Evolutionary conservation across 2,888 invertebrate species (phyloP).

Genomic region (Plemyria rubiginata): DNA sequence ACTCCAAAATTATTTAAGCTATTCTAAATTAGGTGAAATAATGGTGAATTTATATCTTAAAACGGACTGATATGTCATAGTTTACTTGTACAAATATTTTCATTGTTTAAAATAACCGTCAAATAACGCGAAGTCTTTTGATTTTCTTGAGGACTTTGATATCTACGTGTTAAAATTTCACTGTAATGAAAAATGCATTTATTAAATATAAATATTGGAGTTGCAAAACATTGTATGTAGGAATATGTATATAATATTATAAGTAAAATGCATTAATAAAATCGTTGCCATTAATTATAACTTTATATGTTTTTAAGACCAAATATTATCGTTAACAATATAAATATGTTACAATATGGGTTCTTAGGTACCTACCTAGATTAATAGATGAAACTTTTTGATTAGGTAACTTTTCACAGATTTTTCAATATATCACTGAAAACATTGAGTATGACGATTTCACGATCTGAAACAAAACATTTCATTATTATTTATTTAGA

Average conservation of each 20-base stretch:
- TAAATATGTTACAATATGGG: no score
- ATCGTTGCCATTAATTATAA: conserved; percentile 11
- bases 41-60: not conserved
- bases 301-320: not conserved
- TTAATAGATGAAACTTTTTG: no score
- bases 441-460: conserved; percentile 23
- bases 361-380: no score
- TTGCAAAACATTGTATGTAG: conserved; percentile 3
- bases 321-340: not conserved
- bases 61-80: not conserved
- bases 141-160: no score
- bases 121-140: no score
- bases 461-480: conserved; percentile 17
- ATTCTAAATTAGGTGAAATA: not conserved
- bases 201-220: not conserved
- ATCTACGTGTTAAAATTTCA: no score
- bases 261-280: conserved; percentile 14
- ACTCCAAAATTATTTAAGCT: not conserved
- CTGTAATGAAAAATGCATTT: conserved; percentile 18
- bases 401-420: not conserved
- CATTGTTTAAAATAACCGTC: not conserved
- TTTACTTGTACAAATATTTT: not conserved
- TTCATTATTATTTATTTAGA: not conserved
- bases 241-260: conserved; percentile 9
- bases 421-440: conserved; percentile 15